Evolutionary conservation across 2,113 vertebrate genomes (phyloP), one percentile per base, ranked within the genome.

Genomic region (Solea senegalensis): DNA sequence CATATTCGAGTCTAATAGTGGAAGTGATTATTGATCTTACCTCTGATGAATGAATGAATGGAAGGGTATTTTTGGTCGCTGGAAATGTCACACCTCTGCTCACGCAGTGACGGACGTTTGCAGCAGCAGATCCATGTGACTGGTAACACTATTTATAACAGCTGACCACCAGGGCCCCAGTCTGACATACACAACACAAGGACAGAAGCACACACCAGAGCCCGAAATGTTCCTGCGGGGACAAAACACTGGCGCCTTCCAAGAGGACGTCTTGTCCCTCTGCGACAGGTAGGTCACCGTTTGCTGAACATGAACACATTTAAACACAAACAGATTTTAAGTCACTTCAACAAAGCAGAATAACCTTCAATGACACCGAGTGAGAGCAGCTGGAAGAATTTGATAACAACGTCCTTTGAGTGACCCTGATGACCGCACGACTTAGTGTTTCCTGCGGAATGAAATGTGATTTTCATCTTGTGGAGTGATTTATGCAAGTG

Each of bases 131-230:
- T 82, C 43, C 92, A 92, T 91, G 93, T 93, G 93, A 93, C 88
- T 76, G 81, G 85, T 80, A 75, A 81, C 71, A 85, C 72, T 63
- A 93, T 94, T 94, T 91, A 92, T 94, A 94, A 87, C 90, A 79
- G 71, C 48, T 52, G 72, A 76, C 82, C 56, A 65, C 21, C 74
- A 51, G 74, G 82, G 69, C 63, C 43, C 72, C 69, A 59, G 74
- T 72, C 60, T 69, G 69, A 82, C 85, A 78, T 53, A 78, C 10
- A 50, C 87, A 92, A 78, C 9, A 49, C 88, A 92, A 92, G 91
- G 88, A 72, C 89, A 91, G 69, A 78, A 13, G 14, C 60, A 8
- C 79, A 91, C 81, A 63, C 56, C 69, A 67, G 74, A 84, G 60
- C 65, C 21, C 65, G 68, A 66, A 74, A 72, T 87, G 82, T 81